A percentile compares a stretch with the other conserved stretches of the same genome.
Evolutionary conservation across 2,888 invertebrate genomes (phyloP).

Genomic region (Imbricaverruca yamaguchii): DNA sequence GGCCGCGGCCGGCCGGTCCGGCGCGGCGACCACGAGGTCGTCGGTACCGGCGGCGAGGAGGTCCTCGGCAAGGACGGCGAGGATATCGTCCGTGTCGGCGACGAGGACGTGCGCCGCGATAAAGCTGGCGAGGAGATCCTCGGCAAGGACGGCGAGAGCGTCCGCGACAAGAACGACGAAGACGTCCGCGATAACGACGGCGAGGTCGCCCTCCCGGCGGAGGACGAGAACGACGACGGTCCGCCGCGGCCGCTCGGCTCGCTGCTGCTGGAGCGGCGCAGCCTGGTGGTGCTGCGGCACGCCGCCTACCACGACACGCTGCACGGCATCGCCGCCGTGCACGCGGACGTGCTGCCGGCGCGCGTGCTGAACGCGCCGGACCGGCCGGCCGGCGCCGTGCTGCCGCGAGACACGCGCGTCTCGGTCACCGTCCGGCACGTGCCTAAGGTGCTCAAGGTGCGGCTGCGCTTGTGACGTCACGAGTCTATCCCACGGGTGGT

Average conservation of each 20-base stretch:
- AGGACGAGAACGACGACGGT: background rate
- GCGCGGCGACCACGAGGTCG: background rate
- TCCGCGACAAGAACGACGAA: too few relatives aligned
- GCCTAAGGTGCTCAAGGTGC: slow-evolving; percentile 52
- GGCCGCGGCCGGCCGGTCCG: background rate
- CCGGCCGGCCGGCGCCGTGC: slow-evolving; percentile 35
- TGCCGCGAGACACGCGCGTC: slow-evolving; percentile 62
- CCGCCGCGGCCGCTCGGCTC: slow-evolving; percentile 50
- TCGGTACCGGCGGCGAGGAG: background rate
- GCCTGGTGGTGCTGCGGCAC: slow-evolving; percentile 75
- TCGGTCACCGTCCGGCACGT: slow-evolving; percentile 91
- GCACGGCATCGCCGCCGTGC: slow-evolving; percentile 73
- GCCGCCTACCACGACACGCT: slow-evolving; percentile 73
- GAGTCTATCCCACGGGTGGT: background rate
- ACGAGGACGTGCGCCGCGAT: too few relatives aligned
- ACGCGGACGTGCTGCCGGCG: slow-evolving; percentile 51
- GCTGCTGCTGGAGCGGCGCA: slow-evolving; percentile 75
- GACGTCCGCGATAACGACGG: too few relatives aligned
- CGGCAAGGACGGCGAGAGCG: too few relatives aligned
- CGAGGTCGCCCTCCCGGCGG: too few relatives aligned
- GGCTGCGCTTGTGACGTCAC: background rate
- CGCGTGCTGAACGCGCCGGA: slow-evolving; percentile 48
- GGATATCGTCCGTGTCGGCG: too few relatives aligned
- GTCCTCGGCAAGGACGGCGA: background rate
- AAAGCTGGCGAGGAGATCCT: too few relatives aligned